Conservation (phyloP, 2,888 invertebrate species). For the Drosophila phalerata region DNA sequence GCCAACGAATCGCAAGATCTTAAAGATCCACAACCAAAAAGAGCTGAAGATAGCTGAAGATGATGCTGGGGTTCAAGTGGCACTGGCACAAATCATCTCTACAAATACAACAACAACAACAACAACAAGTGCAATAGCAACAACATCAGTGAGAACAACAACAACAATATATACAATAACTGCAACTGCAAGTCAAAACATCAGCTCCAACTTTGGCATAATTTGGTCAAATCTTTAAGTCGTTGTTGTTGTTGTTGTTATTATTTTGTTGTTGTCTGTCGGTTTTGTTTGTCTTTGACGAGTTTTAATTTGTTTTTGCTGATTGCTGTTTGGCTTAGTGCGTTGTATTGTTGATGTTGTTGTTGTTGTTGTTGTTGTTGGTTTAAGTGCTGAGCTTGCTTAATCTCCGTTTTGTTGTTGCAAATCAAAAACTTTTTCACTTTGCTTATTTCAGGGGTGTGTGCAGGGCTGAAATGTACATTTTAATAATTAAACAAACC, state of each 20-base stretch:
- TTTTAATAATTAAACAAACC: constrained; percentile 23
- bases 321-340: constrained; percentile 49
- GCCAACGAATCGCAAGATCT: constrained; percentile 47
- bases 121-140: constrained; percentile 8
- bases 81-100: constrained; percentile 66
- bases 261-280: background rate
- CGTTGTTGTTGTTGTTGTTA: constrained; percentile 24
- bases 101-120: constrained; percentile 14
- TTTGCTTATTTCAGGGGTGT: constrained; percentile 6
- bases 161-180: constrained; percentile 17
- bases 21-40: constrained; percentile 5
- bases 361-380: constrained; percentile 15
- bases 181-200: constrained; percentile 34
- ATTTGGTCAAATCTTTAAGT: constrained; percentile 60
- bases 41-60: constrained; percentile 30
- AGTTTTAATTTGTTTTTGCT: constrained; percentile 52
- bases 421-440: constrained; percentile 32
- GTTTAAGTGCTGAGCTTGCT: constrained; percentile 38
- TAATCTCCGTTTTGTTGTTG: constrained; percentile 32
- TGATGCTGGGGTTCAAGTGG: constrained; percentile 63
- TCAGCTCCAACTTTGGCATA: constrained; percentile 63
- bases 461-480: constrained; percentile 22
- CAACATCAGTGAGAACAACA: constrained; percentile 23
- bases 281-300: constrained; percentile 45
- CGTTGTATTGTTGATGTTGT: constrained; percentile 15